Evolutionary conservation across 2,888 invertebrate genomes (phyloP).

Genomic region (Ormyrus nitidulus): DNA sequence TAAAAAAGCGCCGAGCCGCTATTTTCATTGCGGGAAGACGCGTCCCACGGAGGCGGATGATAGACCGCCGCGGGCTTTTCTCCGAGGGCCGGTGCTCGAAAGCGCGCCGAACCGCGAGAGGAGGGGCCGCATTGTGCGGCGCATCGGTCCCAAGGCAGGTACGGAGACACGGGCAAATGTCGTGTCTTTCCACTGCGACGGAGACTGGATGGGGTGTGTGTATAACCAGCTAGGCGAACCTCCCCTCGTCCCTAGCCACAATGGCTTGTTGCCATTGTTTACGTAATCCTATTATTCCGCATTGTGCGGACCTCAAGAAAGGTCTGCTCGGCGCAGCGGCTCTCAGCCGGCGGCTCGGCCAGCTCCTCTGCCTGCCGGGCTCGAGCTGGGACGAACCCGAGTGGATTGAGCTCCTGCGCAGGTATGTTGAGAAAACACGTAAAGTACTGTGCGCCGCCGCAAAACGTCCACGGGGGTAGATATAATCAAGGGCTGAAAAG

Average conservation of each 20-base stretch:
- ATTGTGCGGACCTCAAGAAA: conserved; percentile 70
- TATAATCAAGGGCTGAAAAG: conserved; percentile 63
- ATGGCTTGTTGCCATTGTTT: conserved; percentile 75
- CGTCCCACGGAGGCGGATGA: conserved; percentile 1
- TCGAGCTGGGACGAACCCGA: conserved; percentile 42
- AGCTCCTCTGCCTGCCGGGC: conserved; percentile 66
- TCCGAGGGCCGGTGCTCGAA: conserved; percentile 55
- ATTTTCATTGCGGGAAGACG: conserved; percentile 54
- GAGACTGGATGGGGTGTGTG: conserved; percentile 20
- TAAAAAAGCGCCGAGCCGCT: conserved; percentile 24
- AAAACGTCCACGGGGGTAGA: background rate
- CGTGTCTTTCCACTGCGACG: conserved; percentile 58
- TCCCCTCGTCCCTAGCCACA: conserved; percentile 66
- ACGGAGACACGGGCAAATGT: conserved; percentile 61
- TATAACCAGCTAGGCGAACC: conserved; percentile 47
- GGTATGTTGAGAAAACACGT: conserved; percentile 67
- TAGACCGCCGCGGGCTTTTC: conserved; percentile 29
- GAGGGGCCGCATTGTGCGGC: conserved; percentile 60
- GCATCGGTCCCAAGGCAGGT: conserved; percentile 65
- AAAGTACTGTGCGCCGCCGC: conserved; percentile 58
- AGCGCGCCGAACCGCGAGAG: conserved; percentile 57
- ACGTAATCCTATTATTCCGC: conserved; percentile 75
- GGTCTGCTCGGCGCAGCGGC: conserved; percentile 43
- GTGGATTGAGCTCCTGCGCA: conserved; percentile 55
- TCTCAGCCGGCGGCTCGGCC: conserved; percentile 59